Conservation (phyloP, 1,140 invertebrate species). For the Macrobrachium rosenbergii region DNA sequence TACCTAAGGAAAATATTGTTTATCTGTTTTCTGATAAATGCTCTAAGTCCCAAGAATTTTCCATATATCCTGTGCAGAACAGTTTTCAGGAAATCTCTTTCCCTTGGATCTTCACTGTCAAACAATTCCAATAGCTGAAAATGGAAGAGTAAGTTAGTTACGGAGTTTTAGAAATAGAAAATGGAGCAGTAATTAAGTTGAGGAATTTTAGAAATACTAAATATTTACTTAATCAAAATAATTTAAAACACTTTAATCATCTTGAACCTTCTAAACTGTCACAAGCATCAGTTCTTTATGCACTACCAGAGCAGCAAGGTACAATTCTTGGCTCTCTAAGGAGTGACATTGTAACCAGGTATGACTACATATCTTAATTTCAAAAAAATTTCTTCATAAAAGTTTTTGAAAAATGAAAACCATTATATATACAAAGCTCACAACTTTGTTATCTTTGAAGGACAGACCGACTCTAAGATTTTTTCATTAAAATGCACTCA, state of each 20-base stretch:
- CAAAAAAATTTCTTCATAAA: too few relatives aligned
- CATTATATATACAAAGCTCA: not conserved
- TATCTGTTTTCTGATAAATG: constrained; percentile 99
- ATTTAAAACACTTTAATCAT: too few relatives aligned
- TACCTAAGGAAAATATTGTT: constrained; percentile 97
- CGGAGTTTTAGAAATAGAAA: not conserved
- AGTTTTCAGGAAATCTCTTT: constrained; percentile 99
- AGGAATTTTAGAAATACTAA: too few relatives aligned
- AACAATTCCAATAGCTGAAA: constrained; percentile 96
- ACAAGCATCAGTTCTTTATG: too few relatives aligned
- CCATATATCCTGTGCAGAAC: constrained; percentile 99
- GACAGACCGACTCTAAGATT: too few relatives aligned
- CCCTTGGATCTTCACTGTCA: constrained; percentile 98
- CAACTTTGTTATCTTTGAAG: too few relatives aligned
- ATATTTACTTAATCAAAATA: too few relatives aligned
- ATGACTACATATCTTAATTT: too few relatives aligned
- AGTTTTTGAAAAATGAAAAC: too few relatives aligned
- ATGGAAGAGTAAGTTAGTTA: constrained; percentile 40
- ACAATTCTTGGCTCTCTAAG: not conserved
- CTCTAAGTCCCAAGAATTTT: constrained; percentile 97
- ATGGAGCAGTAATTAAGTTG: not conserved
- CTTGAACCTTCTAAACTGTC: too few relatives aligned
- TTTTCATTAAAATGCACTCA: too few relatives aligned
- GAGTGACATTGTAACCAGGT: not conserved
- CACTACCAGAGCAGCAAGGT: too few relatives aligned